Base-by-base conservation (phyloP, 2,888 invertebrate species). In the Drosophila vallismaia region DNA sequence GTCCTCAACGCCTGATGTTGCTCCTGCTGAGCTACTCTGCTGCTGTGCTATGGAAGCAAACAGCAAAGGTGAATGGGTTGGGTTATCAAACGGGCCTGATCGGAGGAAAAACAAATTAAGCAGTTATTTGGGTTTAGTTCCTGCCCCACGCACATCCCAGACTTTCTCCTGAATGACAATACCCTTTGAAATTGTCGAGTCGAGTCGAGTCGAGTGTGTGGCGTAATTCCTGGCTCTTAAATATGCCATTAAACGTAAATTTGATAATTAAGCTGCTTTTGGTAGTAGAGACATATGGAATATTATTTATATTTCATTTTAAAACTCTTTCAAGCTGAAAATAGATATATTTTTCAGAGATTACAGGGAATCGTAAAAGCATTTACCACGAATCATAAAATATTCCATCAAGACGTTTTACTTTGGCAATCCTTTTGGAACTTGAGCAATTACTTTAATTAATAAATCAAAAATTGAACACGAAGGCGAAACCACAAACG, bases 21-120 rank as follows among this genome's bases (percentile, higher is more conserved):
- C 63, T 44, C 10, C 58, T 58, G 48, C 60, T 57, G 58, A 5
- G 3, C 4, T 36, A n/a, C n/a, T 38, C 12, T 57, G 19, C 19
- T 19, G 19, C 28, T 28, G 50, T 57, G 44, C 57, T 64, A 33
- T 53, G 68, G 57, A 56, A 76, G 56, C 62, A 60, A 46, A 70
- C 68, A 57, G 60, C 72, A 76, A 80, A 77, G 74, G 74, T 81
- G 80, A 85, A 68, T 9, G 33, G 48, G 57, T 33, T 58, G 24
- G 12, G 38, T 45, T 68, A 42, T 46, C 64, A 49, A 38, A 38
- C 1, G n/a, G 44, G 38, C 51, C 50, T 46, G 67, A 60, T 68
- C 66, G 64, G 52, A 42, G 64, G 52, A 60, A 84, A 76, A 86
- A 87, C 87, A 82, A 82, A 82, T 82, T 82, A 82, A 82, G 85